Percentiles rank a stretch among this genome's conserved stretches.
These are phyloP conservation scores for Forbesichthys papilliferus DNA, from an alignment of 2,113 vertebrate species.

Conservation along the genomic window DNA sequence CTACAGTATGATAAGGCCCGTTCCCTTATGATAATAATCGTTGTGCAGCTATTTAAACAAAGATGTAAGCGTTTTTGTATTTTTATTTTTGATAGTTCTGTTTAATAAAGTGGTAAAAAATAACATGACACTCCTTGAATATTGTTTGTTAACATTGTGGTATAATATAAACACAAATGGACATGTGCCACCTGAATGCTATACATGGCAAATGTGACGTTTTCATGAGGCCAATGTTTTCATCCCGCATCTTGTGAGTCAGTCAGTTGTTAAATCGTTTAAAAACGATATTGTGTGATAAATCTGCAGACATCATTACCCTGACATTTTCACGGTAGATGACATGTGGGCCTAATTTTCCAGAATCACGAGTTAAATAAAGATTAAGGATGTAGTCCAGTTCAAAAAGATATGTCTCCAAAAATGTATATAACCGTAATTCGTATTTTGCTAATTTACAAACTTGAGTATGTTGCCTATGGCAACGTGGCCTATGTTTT, in stretches of 20 bases:
- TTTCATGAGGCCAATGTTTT: background rate
- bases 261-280: background rate
- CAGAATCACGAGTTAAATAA: slow-evolving; percentile 2
- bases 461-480: slow-evolving; percentile 29
- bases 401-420: slow-evolving; percentile 1
- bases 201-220: background rate
- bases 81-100: slow-evolving; percentile 6
- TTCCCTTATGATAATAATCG: background rate
- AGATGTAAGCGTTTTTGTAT: slow-evolving; percentile 1
- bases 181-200: background rate
- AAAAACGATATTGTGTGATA: background rate
- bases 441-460: slow-evolving; percentile 38
- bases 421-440: slow-evolving; percentile 6
- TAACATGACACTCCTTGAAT: background rate
- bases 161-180: background rate
- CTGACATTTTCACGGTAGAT: background rate
- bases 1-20: background rate
- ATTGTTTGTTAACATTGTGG: background rate
- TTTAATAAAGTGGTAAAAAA: slow-evolving; percentile 34
- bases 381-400: background rate
- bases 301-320: background rate
- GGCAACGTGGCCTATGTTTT: slow-evolving; percentile 7
- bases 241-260: background rate
- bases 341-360: background rate
- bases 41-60: background rate